These are phyloP conservation scores for Pteronotus mesoamericanus DNA, from an alignment of 2,797 vertebrate species.

Conservation along the genomic window DNA sequence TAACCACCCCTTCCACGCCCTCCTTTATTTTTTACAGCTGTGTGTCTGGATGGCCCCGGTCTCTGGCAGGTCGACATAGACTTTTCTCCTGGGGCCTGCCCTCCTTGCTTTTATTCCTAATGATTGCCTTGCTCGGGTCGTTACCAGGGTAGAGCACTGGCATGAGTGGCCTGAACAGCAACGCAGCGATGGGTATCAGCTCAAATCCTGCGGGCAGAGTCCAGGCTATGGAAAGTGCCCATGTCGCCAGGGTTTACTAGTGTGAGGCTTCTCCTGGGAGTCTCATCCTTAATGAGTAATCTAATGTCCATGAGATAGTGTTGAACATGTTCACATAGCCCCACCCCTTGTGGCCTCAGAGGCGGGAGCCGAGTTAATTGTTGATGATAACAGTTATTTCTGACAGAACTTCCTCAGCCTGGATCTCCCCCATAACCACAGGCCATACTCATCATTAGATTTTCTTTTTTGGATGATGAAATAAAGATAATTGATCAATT, in stretches of 20 bases:
- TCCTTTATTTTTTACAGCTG: slow-evolving; percentile 80
- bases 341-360: background rate
- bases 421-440: slow-evolving; percentile 7
- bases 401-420: slow-evolving; percentile 36
- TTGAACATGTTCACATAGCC: background rate
- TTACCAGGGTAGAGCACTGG: slow-evolving; percentile 51
- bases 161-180: background rate
- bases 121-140: background rate
- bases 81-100: slow-evolving; percentile 49
- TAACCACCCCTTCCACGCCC: slow-evolving; percentile 74
- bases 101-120: slow-evolving; percentile 45
- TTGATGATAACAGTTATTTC: background rate
- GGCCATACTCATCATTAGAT: background rate
- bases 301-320: background rate
- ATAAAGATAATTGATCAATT: slow-evolving; percentile 4
- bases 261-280: background rate
- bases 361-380: background rate
- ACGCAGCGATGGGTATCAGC: background rate
- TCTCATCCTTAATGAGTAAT: background rate
- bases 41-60: slow-evolving; percentile 74
- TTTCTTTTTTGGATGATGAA: slow-evolving; percentile 55
- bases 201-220: background rate
- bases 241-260: background rate
- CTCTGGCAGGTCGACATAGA: slow-evolving; percentile 60
- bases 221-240: background rate